Evolutionary conservation across 2,113 vertebrate species (phyloP), one percentile per base, ranked within the genome.

Genomic region (Himantopus leucocephalus): DNA sequence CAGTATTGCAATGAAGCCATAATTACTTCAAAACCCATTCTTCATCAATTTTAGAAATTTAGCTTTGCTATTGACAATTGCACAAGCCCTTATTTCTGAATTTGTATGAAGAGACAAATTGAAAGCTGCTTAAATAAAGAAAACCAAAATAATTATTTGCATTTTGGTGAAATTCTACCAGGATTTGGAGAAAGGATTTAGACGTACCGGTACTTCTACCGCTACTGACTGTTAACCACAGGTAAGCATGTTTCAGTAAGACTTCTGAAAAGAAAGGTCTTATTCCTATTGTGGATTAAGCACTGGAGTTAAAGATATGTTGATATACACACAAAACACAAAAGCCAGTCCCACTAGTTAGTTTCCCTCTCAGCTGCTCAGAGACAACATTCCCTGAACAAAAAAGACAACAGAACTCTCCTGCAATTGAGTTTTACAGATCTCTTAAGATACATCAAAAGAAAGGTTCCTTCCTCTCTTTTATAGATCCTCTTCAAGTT

Each of bases 131-230:
- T 32, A 75, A 74, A 82, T 43, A n/a, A 63, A 89, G 75, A 39
- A 30, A 14, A 14, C 43, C 43, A 63, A 43, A 3, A 1, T 1
- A 45, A 29, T 24, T 55, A 53, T 30, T 58, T 74, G 13, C 15
- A 55, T 60, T 86, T 86, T 74, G 30, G 7, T 74, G 76, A 71
- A 41, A 81, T 64, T 84, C 68, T 92, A 12, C 9, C 29, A 60
- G 34, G 39, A 92, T 86, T 6, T 84, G 41, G 26, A 91, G 52
- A 68, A 75, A 50, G 17, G 27, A 74, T 77, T 86, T 63, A 74
- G 23, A 22, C 1, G 6, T 11, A 34, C 6, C 1, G 4, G 39
- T n/a, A 60, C 10, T 73, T n/a, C 55, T 66, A 10, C 39, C 1
- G 2, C 47, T 88, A 35, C 67, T 73, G 39, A 72, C 55, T 35